Percentiles rank a stretch among this genome's conserved stretches.
These are phyloP conservation scores for Lysandra bellargus DNA, from an alignment of 2,888 invertebrate species.

Conservation along the genomic window DNA sequence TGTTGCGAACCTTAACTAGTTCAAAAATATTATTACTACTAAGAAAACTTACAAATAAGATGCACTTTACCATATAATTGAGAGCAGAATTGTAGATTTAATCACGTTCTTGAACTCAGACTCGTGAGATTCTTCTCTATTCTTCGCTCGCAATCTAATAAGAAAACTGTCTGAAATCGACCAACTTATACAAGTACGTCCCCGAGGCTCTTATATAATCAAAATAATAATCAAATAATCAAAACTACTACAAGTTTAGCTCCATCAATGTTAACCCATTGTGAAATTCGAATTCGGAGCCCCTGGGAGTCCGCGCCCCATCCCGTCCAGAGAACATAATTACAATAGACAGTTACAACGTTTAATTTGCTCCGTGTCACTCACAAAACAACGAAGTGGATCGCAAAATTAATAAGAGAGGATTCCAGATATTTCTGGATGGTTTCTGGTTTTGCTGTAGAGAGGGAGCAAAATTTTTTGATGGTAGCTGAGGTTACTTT, in stretches of 20 bases:
- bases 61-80: background rate
- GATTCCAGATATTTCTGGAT: background rate
- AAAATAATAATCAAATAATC: slow-evolving; percentile 23
- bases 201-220: slow-evolving; percentile 15
- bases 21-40: background rate
- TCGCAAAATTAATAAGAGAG: slow-evolving; percentile 18
- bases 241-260: slow-evolving; percentile 20
- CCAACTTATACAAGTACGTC: background rate
- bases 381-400: slow-evolving; percentile 18
- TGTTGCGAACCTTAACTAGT: too few species aligned
- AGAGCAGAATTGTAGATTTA: background rate
- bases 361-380: slow-evolving; percentile 27
- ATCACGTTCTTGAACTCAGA: background rate
- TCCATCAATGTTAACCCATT: slow-evolving; percentile 28
- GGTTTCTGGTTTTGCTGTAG: background rate
- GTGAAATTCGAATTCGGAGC: slow-evolving; percentile 24
- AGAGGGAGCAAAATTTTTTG: background rate
- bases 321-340: slow-evolving; percentile 19
- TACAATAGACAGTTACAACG: slow-evolving; percentile 24
- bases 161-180: slow-evolving; percentile 8
- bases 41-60: background rate
- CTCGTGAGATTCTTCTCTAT: background rate
- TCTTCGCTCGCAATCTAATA: background rate
- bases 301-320: slow-evolving; percentile 10
- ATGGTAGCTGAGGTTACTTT: background rate